A percentile compares a stretch with the other conserved stretches of the same genome.
Conservation (phyloP, 1,140 invertebrate species). For the Portunus trituberculatus region DNA sequence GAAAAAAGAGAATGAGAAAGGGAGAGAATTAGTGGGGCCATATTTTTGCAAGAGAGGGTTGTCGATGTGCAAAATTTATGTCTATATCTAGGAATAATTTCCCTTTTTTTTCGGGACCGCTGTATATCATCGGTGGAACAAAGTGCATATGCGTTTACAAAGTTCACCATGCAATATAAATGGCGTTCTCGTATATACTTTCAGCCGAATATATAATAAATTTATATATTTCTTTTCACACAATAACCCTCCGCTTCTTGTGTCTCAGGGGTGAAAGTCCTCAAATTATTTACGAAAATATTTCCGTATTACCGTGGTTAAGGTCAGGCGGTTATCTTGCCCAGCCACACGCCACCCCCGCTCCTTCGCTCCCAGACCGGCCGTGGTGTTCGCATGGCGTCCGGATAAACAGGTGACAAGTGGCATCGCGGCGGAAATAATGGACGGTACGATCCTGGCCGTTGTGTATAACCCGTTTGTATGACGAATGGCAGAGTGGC, state of each 20-base stretch:
- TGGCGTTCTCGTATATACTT: background rate
- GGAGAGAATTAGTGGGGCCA: background rate
- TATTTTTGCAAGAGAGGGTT: background rate
- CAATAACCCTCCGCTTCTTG: background rate
- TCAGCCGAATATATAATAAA: background rate
- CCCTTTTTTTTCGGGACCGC: background rate
- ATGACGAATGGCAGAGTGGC: conserved; percentile 10
- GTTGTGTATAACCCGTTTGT: conserved; percentile 2
- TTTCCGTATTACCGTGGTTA: background rate
- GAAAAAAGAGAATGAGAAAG: background rate
- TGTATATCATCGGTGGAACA: background rate
- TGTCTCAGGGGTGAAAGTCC: background rate
- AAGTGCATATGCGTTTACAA: background rate
- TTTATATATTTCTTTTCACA: background rate
- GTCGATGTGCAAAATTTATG: conserved; percentile 13
- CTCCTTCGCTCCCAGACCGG: background rate
- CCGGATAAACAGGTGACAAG: conserved; percentile 11
- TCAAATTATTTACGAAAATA: background rate
- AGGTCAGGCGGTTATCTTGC: background rate
- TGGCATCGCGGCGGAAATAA: background rate
- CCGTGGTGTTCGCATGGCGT: background rate
- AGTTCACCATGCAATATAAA: conserved; percentile 1
- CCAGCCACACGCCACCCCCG: background rate
- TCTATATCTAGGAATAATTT: conserved; percentile 14
- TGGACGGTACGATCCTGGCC: background rate